Conservation (phyloP, 2,113 vertebrate genomes). For the Stegostoma tigrinum region DNA sequence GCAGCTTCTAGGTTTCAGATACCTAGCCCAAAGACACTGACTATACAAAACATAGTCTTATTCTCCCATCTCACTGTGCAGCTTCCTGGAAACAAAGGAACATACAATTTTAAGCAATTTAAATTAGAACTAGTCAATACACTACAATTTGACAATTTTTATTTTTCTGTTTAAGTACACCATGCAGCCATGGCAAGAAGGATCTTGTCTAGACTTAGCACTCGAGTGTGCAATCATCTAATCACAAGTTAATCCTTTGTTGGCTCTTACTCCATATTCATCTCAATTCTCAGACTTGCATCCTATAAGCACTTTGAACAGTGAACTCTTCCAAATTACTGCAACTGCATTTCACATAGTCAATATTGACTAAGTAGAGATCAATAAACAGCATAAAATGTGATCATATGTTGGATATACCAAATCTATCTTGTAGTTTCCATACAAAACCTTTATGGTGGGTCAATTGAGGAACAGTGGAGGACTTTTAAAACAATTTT, state of each 20-base stretch:
- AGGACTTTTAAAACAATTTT: too few species aligned
- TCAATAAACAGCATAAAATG: background rate
- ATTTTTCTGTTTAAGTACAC: background rate
- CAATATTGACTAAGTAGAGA: background rate
- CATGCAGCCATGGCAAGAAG: background rate
- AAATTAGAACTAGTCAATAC: background rate
- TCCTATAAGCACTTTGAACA: background rate
- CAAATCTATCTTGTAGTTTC: background rate
- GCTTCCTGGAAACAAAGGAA: slow-evolving; percentile 61
- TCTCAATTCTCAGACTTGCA: background rate
- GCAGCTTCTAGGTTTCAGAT: slow-evolving; percentile 52
- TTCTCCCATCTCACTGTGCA: slow-evolving; percentile 90
- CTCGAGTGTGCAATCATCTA: background rate
- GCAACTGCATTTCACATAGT: background rate
- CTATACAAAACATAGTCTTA: slow-evolving; percentile 85
- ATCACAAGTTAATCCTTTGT: background rate
- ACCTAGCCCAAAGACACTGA: slow-evolving; percentile 80
- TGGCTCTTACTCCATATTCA: background rate
- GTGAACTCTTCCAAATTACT: background rate
- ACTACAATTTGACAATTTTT: background rate
- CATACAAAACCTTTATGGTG: background rate
- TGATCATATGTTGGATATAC: background rate
- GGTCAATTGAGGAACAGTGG: too few species aligned
- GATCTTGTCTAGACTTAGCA: background rate
- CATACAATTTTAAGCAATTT: background rate